Percentiles rank a stretch among this genome's conserved stretches.
Conservation (phyloP, 2,113 vertebrate genomes). For the Silurus glanis region DNA sequence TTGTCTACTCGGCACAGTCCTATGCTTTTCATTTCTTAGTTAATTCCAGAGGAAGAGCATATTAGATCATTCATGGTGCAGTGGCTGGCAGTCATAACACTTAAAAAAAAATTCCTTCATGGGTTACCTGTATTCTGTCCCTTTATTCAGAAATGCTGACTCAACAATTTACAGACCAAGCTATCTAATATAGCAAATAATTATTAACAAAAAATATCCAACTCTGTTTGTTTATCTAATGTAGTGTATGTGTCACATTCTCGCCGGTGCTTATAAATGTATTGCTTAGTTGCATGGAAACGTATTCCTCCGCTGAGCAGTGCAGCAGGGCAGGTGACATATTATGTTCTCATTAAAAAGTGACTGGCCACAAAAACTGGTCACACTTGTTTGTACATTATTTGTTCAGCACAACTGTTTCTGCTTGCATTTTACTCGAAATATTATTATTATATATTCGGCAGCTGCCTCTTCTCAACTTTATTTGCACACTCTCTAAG, state of each 20-base stretch:
- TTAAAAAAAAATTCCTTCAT: background rate
- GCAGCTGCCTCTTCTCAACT: background rate
- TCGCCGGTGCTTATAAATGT: background rate
- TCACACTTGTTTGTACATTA: background rate
- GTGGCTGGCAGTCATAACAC: background rate
- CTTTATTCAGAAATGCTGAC: background rate
- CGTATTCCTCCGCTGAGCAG: background rate
- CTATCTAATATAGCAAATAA: background rate
- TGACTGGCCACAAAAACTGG: background rate
- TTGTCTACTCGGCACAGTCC: background rate
- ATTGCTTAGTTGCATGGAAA: constrained; percentile 12
- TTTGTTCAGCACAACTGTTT: background rate
- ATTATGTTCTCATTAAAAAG: constrained; percentile 6
- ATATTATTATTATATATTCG: background rate
- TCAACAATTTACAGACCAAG: background rate
- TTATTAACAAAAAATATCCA: background rate
- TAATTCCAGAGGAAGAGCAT: background rate
- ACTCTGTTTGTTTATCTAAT: background rate
- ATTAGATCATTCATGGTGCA: background rate
- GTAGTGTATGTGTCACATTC: background rate
- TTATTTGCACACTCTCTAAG: background rate
- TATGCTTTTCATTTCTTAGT: background rate
- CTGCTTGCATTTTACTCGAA: background rate
- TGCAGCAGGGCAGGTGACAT: background rate
- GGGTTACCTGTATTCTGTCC: background rate